Conservation (phyloP, 2,113 vertebrate species). For the Malurus elegans region DNA sequence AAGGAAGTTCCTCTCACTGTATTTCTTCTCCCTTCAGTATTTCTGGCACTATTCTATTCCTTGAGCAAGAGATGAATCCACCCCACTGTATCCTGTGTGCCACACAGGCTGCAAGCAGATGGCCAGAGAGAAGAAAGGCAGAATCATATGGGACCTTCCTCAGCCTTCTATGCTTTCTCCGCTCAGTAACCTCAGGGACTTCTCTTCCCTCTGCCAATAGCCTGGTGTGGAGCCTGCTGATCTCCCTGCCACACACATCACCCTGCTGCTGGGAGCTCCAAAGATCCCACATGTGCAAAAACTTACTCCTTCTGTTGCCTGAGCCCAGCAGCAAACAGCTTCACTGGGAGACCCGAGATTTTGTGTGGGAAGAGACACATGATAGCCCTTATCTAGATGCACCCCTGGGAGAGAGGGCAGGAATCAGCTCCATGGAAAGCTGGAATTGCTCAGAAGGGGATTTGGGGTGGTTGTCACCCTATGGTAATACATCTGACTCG, state of each 20-base stretch:
- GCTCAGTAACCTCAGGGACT: neutral
- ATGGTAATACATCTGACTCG: neutral
- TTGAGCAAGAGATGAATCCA: neutral
- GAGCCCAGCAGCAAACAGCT: neutral
- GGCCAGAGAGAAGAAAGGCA: neutral
- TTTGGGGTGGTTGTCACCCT: neutral
- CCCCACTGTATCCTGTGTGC: no score
- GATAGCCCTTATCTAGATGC: neutral
- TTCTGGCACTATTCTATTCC: neutral
- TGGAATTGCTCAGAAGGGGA: neutral
- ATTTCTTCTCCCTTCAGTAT: neutral
- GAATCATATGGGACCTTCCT: neutral
- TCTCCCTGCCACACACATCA: neutral
- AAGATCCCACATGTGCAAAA: neutral
- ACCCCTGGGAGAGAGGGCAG: neutral
- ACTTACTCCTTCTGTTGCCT: neutral
- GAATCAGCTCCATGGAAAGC: neutral
- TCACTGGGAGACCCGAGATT: neutral
- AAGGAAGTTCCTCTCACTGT: neutral
- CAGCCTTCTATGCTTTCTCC: neutral
- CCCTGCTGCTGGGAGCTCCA: neutral
- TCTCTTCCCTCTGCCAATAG: accelerated
- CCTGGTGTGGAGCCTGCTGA: neutral
- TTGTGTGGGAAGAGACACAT: neutral
- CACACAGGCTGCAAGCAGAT: neutral